Evolutionary conservation across 2,797 vertebrate genomes (phyloP), one percentile per base, ranked within the genome.

Genomic region (Myiothlypis coronata): DNA sequence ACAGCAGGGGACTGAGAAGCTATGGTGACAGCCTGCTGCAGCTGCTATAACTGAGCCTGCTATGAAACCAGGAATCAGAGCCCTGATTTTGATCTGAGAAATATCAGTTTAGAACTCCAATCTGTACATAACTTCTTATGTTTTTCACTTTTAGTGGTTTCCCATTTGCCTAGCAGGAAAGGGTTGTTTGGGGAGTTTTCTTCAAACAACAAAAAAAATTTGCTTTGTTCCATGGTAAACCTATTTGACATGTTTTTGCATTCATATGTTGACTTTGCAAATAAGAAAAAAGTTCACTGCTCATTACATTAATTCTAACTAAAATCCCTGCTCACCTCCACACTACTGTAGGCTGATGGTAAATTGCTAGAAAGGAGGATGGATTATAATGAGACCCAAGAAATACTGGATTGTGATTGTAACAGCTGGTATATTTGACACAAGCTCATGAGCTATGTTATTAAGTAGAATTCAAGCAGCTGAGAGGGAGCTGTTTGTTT

Each of bases 351-450:
- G 47, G 55, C 28, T 75, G 61, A 72, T 86, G 41, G 35, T 68
- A 61, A 81, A 68, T 56, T 78, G n/a, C 61, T 93, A 63, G 78
- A 65, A 76, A 61, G 56, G 18, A 71, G 69, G 78, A 75, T 61
- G 69, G 69, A 61, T 90, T 47, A 55, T 95, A 91, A 83, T 75
- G 79, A 91, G 65, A 86, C 46, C 69, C 65, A 64, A 92, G 34
- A 76, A 91, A 74, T 89, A 63, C 53, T 6, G 16, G 69, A 60
- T 68, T 68, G 60, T 67, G 57, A 61, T 87, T 83, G 67, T 72
- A 90, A 71, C 85, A 93, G 82, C 69, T 94, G 74, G n/a, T 88
- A 15, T 64, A 27, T 88, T 91, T 94, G 90, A 88, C 83, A 90
- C 4, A 3, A 89, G 61, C 32, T 72, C 16, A 8, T 77, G 72